Evolutionary conservation across 2,888 invertebrate species (phyloP).

Genomic region (Camponotus fellah): DNA sequence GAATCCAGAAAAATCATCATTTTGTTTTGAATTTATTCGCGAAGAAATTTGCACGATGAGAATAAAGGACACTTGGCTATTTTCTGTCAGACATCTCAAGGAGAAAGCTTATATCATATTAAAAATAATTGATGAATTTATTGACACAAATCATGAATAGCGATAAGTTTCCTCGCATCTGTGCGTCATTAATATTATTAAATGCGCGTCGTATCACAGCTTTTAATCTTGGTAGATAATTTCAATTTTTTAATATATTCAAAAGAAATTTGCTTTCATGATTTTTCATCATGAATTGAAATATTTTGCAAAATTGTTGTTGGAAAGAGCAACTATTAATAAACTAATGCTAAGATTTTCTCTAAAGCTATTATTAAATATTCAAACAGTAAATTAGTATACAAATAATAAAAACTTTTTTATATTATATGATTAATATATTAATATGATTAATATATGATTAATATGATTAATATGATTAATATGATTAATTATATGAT

Average conservation of each 20-base stretch:
- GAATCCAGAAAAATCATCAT: not conserved
- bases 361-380: not conserved
- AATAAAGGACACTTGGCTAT: conserved; percentile 35
- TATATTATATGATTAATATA: too few species aligned
- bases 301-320: conserved; percentile 18
- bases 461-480: too few species aligned
- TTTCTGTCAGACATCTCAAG: conserved; percentile 21
- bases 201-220: conserved; percentile 13
- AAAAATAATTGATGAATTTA: conserved; percentile 52
- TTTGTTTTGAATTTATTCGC: conserved; percentile 20
- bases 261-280: conserved; percentile 5
- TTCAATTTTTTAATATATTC: not conserved
- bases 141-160: conserved; percentile 21
- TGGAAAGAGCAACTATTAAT: not conserved
- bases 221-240: not conserved
- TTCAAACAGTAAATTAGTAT: not conserved
- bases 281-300: not conserved
- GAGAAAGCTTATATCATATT: conserved; percentile 46
- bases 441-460: too few species aligned
- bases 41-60: conserved; percentile 7
- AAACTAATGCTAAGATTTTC: not conserved
- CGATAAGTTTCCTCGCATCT: conserved; percentile 36
- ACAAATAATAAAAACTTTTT: not conserved
- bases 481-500: not conserved
- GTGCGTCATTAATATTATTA: conserved; percentile 7